Evolutionary conservation across 2,888 invertebrate genomes (phyloP), one percentile per base, ranked within the genome.

Genomic region (Platerodrilus igneus): DNA sequence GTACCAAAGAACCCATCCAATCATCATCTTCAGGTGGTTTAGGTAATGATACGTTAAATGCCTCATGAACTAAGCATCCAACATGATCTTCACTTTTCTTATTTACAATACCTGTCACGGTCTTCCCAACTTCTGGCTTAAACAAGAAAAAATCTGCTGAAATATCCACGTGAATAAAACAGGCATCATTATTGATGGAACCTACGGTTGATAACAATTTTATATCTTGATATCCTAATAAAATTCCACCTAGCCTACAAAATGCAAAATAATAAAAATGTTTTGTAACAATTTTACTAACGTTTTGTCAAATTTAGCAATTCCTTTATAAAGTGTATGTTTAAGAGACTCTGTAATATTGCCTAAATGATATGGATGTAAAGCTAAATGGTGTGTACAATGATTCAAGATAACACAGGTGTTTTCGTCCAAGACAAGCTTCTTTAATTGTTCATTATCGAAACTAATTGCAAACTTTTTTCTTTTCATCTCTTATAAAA

Each of bases 131-230:
- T 59, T 67, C 61, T 7, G 85, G 85, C 47, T 71, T 73, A 58
- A 83, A 83, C 45, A 85, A 66, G 58, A 78, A 83, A 60, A 82
- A 83, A 52, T 83, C 81, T 10, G 78, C 82, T 61, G 77, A 73
- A 2, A 85, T 71, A 67, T 81, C 77, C 44, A 81, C 67, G 57
- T 82, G 78, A 44, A 83, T 73, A 51, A 75, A 79, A 45, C 75
- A 74, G 51, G 74, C 74, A 51, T 83, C 82, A 56, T 77, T 72
- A 41, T 76, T 66, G 37, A 81, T 75, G 9, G 69, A 63, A n/a
- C 80, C 82, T 27, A 73, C 56, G 50, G 74, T 67, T 42, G 74
- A 74, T 8, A 78, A 56, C 14, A 83, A 59, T 50, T 75, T 74
- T 5, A 82, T 69, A 56, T 83, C 81, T 59, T 78, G 75, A 57